phyloP scores from a whole-genome alignment of 2,113 vertebrate species.

The Entomyzon cyanotis region DNA sequence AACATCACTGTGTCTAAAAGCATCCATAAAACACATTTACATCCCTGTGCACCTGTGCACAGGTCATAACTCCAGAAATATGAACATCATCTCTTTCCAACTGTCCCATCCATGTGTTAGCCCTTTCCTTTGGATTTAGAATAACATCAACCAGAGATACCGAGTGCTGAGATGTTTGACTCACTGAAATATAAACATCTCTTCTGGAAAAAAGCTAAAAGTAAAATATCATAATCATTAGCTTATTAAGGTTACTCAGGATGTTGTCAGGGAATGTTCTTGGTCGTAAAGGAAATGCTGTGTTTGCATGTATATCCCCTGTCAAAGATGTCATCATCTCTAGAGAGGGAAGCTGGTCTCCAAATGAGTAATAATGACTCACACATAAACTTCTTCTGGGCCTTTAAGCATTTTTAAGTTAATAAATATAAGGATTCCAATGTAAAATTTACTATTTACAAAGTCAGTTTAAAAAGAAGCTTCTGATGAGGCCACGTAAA shows the following conservation, averaged over 20 bases:
- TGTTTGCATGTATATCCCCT: neutral
- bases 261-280: neutral
- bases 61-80: neutral
- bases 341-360: neutral
- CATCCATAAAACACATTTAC: neutral
- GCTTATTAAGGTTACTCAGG: neutral
- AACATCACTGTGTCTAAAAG: neutral
- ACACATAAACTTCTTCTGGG: constrained; percentile 4
- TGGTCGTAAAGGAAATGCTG: constrained; percentile 8
- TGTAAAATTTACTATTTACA: neutral
- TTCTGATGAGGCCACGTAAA: neutral
- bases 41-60: neutral
- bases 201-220: neutral
- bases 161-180: neutral
- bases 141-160: neutral
- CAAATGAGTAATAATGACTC: neutral
- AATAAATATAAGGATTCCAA: neutral
- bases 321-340: neutral
- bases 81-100: neutral
- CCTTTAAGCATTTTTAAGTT: neutral
- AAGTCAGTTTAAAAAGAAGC: neutral
- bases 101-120: neutral
- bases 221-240: neutral
- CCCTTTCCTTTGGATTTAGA: neutral
- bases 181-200: constrained; percentile 30